phyloP scores from a whole-genome alignment of 2,113 vertebrate species.

The Cranoglanis bouderius region DNA sequence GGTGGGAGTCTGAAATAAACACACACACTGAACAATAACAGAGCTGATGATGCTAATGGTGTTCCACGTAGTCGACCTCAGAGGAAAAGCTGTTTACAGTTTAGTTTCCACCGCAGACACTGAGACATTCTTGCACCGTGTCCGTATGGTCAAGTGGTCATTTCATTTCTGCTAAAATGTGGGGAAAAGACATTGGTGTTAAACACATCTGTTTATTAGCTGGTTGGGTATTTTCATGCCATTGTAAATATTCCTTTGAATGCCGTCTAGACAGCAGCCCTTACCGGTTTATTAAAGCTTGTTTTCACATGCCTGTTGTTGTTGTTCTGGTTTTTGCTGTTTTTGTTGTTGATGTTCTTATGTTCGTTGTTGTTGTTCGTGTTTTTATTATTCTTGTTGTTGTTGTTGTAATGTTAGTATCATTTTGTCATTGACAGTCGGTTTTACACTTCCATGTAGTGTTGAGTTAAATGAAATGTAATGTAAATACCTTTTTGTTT shows the following conservation, averaged over 20 bases:
- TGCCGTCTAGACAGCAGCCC: neutral
- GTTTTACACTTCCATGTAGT: neutral
- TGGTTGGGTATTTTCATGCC: neutral
- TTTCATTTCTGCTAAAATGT: neutral
- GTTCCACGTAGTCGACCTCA: too few relatives aligned
- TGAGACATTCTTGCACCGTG: neutral
- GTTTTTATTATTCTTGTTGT: neutral
- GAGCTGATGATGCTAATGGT: conserved; percentile 19
- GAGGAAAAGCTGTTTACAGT: neutral
- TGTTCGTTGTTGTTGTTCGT: neutral
- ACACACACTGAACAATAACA: conserved; percentile 17
- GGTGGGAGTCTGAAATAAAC: conserved; percentile 17
- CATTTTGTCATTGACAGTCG: neutral
- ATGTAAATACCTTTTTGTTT: neutral
- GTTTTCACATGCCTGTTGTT: neutral
- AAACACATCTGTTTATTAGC: neutral
- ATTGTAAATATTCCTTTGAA: neutral
- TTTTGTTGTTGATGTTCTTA: neutral
- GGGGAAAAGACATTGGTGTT: too few relatives aligned
- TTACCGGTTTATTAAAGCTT: neutral
- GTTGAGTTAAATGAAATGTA: neutral
- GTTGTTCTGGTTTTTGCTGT: neutral
- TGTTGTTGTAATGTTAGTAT: neutral
- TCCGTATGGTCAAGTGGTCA: neutral
- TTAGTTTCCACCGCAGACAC: neutral